These are phyloP conservation scores for Gonocerus acuteangulatus DNA, from an alignment of 2,888 invertebrate species.

Conservation along the genomic window DNA sequence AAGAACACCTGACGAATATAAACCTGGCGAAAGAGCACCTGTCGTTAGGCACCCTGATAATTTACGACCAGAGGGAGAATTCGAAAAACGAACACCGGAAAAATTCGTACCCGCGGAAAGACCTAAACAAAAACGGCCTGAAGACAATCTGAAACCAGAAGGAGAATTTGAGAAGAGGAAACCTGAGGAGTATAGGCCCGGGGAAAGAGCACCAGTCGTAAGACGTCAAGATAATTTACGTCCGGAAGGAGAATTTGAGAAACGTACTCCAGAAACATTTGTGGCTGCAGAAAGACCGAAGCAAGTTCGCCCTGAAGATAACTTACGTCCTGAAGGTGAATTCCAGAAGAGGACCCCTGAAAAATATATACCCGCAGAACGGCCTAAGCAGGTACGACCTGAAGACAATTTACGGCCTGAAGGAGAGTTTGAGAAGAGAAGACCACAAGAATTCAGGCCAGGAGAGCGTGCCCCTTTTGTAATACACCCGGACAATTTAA, in stretches of 20 bases:
- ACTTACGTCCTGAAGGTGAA: slow-evolving; percentile 47
- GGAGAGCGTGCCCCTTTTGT: slow-evolving; percentile 46
- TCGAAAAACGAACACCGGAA: slow-evolving; percentile 43
- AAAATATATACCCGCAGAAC: slow-evolving; percentile 41
- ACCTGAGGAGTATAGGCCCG: slow-evolving; percentile 46
- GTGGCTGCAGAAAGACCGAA: slow-evolving; percentile 44
- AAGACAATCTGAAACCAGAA: slow-evolving; percentile 44
- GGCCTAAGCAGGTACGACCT: slow-evolving; percentile 41
- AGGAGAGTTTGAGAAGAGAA: slow-evolving; percentile 42
- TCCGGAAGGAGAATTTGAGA: slow-evolving; percentile 52
- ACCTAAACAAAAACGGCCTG: slow-evolving; percentile 45
- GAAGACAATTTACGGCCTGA: slow-evolving; percentile 47
- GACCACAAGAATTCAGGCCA: slow-evolving; percentile 44
- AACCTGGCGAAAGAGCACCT: slow-evolving; percentile 39
- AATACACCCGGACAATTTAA: slow-evolving; percentile 42
- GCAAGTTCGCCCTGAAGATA: slow-evolving; percentile 48
- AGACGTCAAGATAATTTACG: slow-evolving; percentile 46
- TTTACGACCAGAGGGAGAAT: slow-evolving; percentile 44
- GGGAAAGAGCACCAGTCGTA: slow-evolving; percentile 39
- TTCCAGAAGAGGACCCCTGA: slow-evolving; percentile 45
- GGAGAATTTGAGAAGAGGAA: slow-evolving; percentile 40
- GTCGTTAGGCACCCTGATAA: slow-evolving; percentile 41
- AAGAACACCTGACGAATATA: slow-evolving; percentile 41
- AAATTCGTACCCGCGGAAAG: slow-evolving; percentile 47
- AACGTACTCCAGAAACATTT: slow-evolving; percentile 45